Evolutionary conservation across 2,113 vertebrate genomes (phyloP), one percentile per base, ranked within the genome.

Genomic region (Ramphastos sulfuratus): DNA sequence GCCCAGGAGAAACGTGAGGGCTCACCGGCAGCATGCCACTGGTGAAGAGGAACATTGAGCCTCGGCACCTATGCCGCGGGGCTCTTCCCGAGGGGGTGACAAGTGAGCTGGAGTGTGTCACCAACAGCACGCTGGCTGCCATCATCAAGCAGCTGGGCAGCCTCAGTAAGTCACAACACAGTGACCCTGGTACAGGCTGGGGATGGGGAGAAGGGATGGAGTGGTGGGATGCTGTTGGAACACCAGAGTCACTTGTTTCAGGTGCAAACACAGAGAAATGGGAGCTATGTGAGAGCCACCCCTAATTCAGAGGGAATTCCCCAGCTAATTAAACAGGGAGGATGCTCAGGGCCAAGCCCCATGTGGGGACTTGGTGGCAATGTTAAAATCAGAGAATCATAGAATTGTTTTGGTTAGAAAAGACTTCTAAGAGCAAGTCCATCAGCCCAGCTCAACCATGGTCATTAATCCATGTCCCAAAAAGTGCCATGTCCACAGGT

Each of bases 81-180:
- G 98, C 98, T 20, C 95, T 99, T 33, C 98, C 98, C 0, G 98
- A 99, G 33, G 98, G 98, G 20, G 98, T 99, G 78, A 98, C 98
- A 44, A 99, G 98, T 30, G 98, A 99, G 90, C 96, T 99, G 94
- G 99, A 99, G 84, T 99, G 98, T 58, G 99, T 99, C 87, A 99
- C 99, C 97, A 99, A 99, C 97, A 99, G 98, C 98, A 99, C 98
- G 0, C 96, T 99, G 76, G 98, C 99, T 5, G 98, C 98, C 93
- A 98, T 99, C 97, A 99, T 99, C 97, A 99, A 99, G 63, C 99
- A 99, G 97, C 98, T 99, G 93, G 99, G 99, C 71, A 98, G 98
- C 85, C 98, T 99, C 94, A 99, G 99, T 99, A 97, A 98, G 98
- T 98, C 48, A 21, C 0, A 1, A 56, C 27, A 6, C 48, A 4